A percentile compares a stretch with the other conserved stretches of the same genome.
These are phyloP conservation scores for Pangasius djambal DNA, from an alignment of 2,797 vertebrate genomes.

Conservation along the genomic window DNA sequence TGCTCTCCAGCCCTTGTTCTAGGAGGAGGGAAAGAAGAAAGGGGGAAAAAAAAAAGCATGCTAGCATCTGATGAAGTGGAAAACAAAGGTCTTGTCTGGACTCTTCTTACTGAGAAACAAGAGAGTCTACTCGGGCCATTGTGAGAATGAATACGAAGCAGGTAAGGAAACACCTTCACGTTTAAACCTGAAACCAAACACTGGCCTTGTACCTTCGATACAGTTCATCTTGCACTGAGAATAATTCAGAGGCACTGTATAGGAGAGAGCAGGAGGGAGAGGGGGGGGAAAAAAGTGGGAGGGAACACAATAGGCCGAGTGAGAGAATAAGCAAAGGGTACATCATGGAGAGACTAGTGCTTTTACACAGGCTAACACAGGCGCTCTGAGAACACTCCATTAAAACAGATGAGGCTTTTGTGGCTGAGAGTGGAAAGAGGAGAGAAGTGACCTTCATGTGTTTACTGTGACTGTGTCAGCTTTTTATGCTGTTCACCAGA, in stretches of 20 bases:
- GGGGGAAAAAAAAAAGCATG: conserved; percentile 28
- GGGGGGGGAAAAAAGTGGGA: neutral
- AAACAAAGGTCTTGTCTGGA: conserved; percentile 60
- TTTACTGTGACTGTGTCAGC: conserved; percentile 60
- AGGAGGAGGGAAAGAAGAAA: conserved; percentile 44
- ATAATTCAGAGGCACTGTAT: conserved; percentile 50
- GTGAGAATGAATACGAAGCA: conserved; percentile 58
- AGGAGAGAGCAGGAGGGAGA: conserved; percentile 31
- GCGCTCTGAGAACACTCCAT: conserved; percentile 52
- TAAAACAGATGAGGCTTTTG: conserved; percentile 60
- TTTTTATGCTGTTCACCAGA: conserved; percentile 50
- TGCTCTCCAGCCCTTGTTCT: conserved; percentile 52
- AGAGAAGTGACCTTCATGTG: conserved; percentile 60
- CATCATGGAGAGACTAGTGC: conserved; percentile 45
- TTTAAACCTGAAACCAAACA: conserved; percentile 58
- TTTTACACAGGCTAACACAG: conserved; percentile 49
- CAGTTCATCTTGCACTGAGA: conserved; percentile 56
- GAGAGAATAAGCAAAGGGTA: conserved; percentile 55
- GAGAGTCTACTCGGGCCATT: conserved; percentile 57
- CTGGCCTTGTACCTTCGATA: conserved; percentile 51
- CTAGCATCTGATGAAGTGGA: conserved; percentile 61
- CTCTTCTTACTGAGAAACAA: conserved; percentile 60
- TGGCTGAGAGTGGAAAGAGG: conserved; percentile 53
- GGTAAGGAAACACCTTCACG: conserved; percentile 63
- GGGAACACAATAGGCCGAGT: conserved; percentile 51